Percentiles rank a stretch among this genome's conserved stretches.
These are phyloP conservation scores for Lanius ludovicianus DNA, from an alignment of 2,113 vertebrate species.

Conservation along the genomic window DNA sequence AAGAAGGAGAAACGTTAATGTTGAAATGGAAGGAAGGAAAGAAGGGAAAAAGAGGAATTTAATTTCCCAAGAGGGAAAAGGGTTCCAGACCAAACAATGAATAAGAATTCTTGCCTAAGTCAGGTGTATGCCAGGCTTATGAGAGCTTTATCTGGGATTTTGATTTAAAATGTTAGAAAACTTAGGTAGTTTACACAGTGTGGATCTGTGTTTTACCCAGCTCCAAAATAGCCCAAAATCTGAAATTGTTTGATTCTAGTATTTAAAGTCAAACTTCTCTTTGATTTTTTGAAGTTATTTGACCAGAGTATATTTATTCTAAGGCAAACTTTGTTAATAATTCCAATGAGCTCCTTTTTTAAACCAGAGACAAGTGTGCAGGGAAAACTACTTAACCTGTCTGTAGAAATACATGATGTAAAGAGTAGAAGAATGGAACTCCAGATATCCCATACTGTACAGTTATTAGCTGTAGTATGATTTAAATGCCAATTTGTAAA, in stretches of 20 bases:
- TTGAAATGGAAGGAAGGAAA: not conserved
- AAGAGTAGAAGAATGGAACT: not conserved
- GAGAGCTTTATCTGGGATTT: not conserved
- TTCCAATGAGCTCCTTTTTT: not conserved
- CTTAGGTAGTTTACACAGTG: not conserved
- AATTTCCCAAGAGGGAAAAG: not conserved
- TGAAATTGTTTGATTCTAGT: not conserved
- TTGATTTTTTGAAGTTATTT: not conserved
- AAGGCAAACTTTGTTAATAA: not conserved
- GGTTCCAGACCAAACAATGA: not conserved
- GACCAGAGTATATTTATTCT: not conserved
- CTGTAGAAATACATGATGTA: not conserved
- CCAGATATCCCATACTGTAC: not conserved
- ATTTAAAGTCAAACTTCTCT: not conserved
- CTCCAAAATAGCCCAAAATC: not conserved
- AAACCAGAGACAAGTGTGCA: not conserved
- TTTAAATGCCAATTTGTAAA: not conserved
- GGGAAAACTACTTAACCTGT: not conserved
- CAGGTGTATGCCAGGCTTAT: not conserved
- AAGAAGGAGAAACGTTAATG: not conserved
- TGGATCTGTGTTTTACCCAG: not conserved
- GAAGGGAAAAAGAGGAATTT: not conserved
- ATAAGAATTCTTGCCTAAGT: not conserved
- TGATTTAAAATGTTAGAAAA: not conserved
- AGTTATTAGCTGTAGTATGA: not conserved